Evolutionary conservation across 2,888 invertebrate species (phyloP).

Genomic region (Ichneumoninae sp.): DNA sequence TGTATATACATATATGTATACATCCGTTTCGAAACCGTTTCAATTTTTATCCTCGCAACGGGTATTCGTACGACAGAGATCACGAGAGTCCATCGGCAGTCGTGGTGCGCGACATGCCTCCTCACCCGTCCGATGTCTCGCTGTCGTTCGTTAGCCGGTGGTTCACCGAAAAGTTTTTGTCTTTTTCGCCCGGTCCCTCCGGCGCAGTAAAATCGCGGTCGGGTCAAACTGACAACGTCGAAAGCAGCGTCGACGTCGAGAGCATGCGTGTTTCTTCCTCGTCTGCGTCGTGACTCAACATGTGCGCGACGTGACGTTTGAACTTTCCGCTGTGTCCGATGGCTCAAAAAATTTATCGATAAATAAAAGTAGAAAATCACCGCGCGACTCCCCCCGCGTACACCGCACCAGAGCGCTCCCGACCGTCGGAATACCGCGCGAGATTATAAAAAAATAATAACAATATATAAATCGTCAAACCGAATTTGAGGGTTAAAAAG

Average conservation of each 20-base stretch:
- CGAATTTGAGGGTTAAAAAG: slow-evolving; percentile 63
- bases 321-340: not conserved
- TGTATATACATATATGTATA: not conserved
- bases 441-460: slow-evolving; percentile 23
- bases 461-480: slow-evolving; percentile 35
- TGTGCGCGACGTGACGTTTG: slow-evolving; percentile 32
- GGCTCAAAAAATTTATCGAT: not conserved
- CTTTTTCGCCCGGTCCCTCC: not conserved
- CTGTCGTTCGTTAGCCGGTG: not conserved
- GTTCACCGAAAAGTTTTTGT: not conserved
- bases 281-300: slow-evolving; percentile 26
- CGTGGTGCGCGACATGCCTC: slow-evolving; percentile 14
- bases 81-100: slow-evolving; percentile 23
- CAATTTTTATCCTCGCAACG: slow-evolving; percentile 13
- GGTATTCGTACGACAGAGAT: not conserved
- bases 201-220: not conserved
- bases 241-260: not conserved
- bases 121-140: slow-evolving; percentile 8
- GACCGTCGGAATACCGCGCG: slow-evolving; percentile 7
- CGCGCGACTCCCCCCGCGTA: not conserved
- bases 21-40: not conserved
- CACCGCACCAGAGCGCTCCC: not conserved
- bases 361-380: slow-evolving; percentile 10
- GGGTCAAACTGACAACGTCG: slow-evolving; percentile 45
- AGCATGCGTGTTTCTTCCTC: slow-evolving; percentile 26